Conservation (phyloP, 2,888 invertebrate genomes). For the Disparrhopalites patrizii region DNA sequence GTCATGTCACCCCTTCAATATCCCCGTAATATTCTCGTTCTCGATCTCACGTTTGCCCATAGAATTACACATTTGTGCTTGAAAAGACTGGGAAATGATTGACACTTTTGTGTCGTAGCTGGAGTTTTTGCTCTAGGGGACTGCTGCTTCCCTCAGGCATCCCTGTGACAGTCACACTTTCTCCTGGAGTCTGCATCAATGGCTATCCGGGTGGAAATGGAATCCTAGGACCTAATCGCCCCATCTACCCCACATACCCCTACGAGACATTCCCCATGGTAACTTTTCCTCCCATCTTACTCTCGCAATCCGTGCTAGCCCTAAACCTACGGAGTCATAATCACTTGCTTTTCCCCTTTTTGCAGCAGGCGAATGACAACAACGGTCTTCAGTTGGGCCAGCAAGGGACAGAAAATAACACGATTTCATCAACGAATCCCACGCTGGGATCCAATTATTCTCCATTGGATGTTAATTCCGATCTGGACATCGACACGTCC, state of each 20-base stretch:
- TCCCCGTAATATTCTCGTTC: too few species aligned
- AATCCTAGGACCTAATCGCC: neutral
- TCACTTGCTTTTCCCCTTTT: neutral
- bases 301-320: too few species aligned
- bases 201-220: constrained; percentile 13
- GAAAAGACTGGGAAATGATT: too few species aligned
- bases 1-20: constrained; percentile 32
- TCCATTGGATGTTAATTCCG: neutral
- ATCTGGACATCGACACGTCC: constrained; percentile 5
- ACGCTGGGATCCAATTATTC: neutral
- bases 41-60: too few species aligned
- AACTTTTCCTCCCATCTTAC: neutral
- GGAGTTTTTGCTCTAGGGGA: constrained; percentile 74
- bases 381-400: neutral
- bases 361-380: constrained; percentile 5
- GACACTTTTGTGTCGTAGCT: constrained; percentile 54
- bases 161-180: constrained; percentile 67
- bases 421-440: neutral
- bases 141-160: constrained; percentile 69
- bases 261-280: constrained; percentile 23
- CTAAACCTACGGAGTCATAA: too few species aligned
- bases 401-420: neutral
- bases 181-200: constrained; percentile 66
- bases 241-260: constrained; percentile 8
- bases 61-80: too few species aligned